Evolutionary conservation across 2,888 invertebrate species (phyloP), one percentile per base, ranked within the genome.

Genomic region (Fissipunctia ypsillon): DNA sequence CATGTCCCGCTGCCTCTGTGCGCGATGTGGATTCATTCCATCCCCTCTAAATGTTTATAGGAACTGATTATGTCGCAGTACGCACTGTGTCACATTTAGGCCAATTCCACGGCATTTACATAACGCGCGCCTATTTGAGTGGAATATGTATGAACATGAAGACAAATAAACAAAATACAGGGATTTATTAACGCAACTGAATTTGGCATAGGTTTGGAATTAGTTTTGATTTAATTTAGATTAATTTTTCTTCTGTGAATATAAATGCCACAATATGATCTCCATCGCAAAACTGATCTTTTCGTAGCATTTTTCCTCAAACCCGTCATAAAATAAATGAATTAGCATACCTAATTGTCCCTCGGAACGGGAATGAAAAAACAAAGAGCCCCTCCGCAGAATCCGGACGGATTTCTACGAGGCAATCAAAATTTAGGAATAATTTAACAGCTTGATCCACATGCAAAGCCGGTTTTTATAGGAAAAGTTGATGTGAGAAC

Each of bases 321-420:
- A 92, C 90, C 90, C 91, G 90, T 91, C 93, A 93, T 92, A 93
- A 93, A 94, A 93, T 93, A 93, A 94, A 93, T 92, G 93, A 94
- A 95, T 95, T 95, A 95, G 93, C 95, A 95, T 95, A 93, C 92
- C 91, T 95, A 95, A 95, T 95, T 95, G 95, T 93, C 92, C 90
- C 90, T 91, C 91, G 90, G 91, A 93, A 93, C 90, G 91, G 89
- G 90, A 92, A 93, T 92, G 86, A 93, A 94, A 94, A 94, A 94
- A 93, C 89, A 89, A 91, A 93, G 91, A 92, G 90, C 86, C 89
- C 88, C 90, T 91, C 90, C 84, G 85, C 87, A 88, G 91, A 91
- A 91, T 92, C 91, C 90, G 89, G 90, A 85, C 91, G 91, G 91
- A 93, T 93, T 94, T 93, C 90, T 92, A 90, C 90, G 90, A 93